Percentiles rank a stretch among this genome's conserved stretches.
These are phyloP conservation scores for Ditula angustiorana DNA, from an alignment of 2,888 invertebrate species.

Conservation along the genomic window DNA sequence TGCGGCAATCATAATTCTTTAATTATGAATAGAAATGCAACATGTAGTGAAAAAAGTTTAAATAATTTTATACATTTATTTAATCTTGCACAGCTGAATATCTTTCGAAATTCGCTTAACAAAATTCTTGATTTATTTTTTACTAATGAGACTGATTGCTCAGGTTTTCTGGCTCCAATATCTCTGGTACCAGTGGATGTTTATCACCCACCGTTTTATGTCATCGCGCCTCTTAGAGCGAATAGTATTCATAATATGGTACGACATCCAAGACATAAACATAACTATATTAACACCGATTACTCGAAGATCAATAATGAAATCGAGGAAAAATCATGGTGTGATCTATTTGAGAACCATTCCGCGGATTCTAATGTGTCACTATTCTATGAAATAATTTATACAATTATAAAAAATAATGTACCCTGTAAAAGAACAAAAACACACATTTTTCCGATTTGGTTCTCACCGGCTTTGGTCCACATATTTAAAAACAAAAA, in stretches of 20 bases:
- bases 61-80: neutral
- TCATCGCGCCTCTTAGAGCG: neutral
- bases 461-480: conserved; percentile 34
- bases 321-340: neutral
- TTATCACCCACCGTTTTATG: conserved; percentile 4
- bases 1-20: neutral
- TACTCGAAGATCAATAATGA: neutral
- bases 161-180: neutral
- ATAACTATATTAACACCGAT: neutral
- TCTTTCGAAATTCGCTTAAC: neutral
- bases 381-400: neutral
- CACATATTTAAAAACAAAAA: conserved; percentile 39
- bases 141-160: neutral
- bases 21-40: neutral
- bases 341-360: neutral
- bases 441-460: neutral
- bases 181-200: neutral
- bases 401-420: neutral
- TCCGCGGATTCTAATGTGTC: neutral
- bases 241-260: neutral
- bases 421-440: neutral
- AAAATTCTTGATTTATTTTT: conserved; percentile 8
- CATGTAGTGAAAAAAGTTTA: neutral
- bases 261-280: neutral
- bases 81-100: neutral